These are phyloP conservation scores for Acanthosoma haemorrhoidale DNA, from an alignment of 2,888 invertebrate genomes.

Conservation along the genomic window DNA sequence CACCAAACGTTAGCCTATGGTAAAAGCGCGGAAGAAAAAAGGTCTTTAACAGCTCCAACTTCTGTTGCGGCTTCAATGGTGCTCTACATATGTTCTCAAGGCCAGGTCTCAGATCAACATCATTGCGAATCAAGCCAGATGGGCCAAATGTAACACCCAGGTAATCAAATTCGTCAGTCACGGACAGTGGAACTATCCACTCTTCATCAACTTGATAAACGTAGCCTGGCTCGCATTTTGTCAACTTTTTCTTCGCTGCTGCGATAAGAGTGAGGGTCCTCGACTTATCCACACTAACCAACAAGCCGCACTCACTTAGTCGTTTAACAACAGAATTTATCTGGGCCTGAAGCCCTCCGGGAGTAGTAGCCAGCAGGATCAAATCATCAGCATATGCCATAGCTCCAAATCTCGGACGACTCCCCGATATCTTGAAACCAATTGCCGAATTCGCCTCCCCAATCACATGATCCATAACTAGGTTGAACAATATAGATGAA, in stretches of 20 bases:
- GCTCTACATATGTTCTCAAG: constrained; percentile 33
- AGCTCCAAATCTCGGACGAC: constrained; percentile 41
- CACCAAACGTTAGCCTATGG: constrained; percentile 44
- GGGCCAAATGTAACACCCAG: too few species aligned
- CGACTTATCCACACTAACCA: too few species aligned
- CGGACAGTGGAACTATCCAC: neutral
- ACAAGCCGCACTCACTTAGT: neutral
- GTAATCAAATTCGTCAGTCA: neutral
- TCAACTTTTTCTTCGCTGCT: neutral
- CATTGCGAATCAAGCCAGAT: too few species aligned
- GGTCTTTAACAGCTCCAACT: constrained; percentile 43
- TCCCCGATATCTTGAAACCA: constrained; percentile 12
- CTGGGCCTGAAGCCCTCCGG: neutral
- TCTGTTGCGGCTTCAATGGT: too few species aligned
- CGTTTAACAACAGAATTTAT: neutral
- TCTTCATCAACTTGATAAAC: neutral
- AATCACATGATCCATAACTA: constrained; percentile 35
- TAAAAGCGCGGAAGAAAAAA: constrained; percentile 46
- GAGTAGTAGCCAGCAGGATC: neutral
- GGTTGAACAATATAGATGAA: too few species aligned
- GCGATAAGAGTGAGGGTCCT: neutral
- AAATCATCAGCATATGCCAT: constrained; percentile 44
- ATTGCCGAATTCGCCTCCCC: constrained; percentile 9
- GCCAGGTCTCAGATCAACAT: too few species aligned
- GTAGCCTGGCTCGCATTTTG: neutral